Percentiles rank a stretch among this genome's conserved stretches.
phyloP scores from a whole-genome alignment of 2,888 invertebrate species.

The Tiphia femorata region DNA sequence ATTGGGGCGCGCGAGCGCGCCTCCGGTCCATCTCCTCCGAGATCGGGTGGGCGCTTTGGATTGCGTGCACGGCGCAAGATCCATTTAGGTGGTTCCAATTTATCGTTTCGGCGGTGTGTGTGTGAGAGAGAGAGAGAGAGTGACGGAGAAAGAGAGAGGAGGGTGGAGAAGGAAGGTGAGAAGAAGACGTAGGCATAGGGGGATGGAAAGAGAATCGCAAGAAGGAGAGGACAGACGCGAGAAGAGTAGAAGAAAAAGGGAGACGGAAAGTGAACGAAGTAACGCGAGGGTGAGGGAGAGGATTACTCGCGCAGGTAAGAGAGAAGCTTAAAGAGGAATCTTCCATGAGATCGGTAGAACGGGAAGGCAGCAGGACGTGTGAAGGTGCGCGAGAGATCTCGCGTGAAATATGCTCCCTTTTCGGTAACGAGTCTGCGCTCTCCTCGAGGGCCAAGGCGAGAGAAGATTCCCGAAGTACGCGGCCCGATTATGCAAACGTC shows the following conservation, averaged over 20 bases:
- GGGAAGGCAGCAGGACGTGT: constrained; percentile 10
- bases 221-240: too few species aligned
- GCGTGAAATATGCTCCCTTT: constrained; percentile 14
- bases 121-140: too few species aligned
- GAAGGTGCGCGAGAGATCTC: constrained; percentile 20
- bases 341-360: constrained; percentile 22
- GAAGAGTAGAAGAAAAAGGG: too few species aligned
- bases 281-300: too few species aligned
- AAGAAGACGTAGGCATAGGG: too few species aligned
- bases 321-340: constrained; percentile 10
- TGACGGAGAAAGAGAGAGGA: too few species aligned
- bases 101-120: constrained; percentile 45
- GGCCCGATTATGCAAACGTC: neutral
- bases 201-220: too few species aligned
- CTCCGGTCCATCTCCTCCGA: constrained; percentile 27
- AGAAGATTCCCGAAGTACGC: neutral
- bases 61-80: constrained; percentile 42
- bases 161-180: too few species aligned
- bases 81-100: constrained; percentile 42
- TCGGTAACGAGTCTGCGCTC: constrained; percentile 4
- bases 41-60: constrained; percentile 24
- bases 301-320: too few species aligned
- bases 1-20: too few species aligned
- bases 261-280: too few species aligned
- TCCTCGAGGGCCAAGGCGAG: neutral